phyloP scores from a whole-genome alignment of 2,113 vertebrate species.

The Brachypodius melanocephalos region DNA sequence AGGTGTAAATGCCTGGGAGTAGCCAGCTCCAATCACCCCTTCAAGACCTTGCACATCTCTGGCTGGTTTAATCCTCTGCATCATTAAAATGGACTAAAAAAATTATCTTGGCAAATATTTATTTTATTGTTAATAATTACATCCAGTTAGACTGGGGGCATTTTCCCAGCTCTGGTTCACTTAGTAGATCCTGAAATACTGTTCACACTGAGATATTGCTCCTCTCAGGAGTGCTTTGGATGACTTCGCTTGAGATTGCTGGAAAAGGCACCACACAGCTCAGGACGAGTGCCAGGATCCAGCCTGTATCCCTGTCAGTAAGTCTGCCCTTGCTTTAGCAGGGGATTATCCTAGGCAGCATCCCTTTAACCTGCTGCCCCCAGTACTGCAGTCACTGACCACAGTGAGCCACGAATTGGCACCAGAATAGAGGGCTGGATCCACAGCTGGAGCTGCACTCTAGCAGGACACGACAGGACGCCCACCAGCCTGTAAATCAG shows the following conservation, averaged over 20 bases:
- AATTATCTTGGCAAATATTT: neutral
- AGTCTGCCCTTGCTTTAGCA: neutral
- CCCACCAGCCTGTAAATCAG: neutral
- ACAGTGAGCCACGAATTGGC: neutral
- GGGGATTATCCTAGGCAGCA: neutral
- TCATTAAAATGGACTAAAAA: neutral
- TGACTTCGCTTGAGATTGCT: fast-evolving
- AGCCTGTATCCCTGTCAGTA: neutral
- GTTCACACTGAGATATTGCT: neutral
- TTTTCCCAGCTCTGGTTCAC: neutral
- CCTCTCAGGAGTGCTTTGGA: neutral
- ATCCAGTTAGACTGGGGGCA: neutral
- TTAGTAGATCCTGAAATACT: neutral
- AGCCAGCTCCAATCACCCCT: neutral
- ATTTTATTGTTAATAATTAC: neutral
- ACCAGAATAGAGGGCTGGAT: neutral
- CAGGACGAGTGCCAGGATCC: fast-evolving
- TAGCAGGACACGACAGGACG: neutral
- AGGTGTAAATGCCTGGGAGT: neutral
- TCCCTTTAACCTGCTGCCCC: neutral
- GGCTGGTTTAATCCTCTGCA: neutral
- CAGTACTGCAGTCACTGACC: neutral
- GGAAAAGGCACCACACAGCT: neutral
- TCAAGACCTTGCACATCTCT: neutral
- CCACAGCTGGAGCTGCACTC: neutral